Base-by-base conservation (phyloP, 2,113 vertebrate genomes). In the Acrocephalus arundinaceus region DNA sequence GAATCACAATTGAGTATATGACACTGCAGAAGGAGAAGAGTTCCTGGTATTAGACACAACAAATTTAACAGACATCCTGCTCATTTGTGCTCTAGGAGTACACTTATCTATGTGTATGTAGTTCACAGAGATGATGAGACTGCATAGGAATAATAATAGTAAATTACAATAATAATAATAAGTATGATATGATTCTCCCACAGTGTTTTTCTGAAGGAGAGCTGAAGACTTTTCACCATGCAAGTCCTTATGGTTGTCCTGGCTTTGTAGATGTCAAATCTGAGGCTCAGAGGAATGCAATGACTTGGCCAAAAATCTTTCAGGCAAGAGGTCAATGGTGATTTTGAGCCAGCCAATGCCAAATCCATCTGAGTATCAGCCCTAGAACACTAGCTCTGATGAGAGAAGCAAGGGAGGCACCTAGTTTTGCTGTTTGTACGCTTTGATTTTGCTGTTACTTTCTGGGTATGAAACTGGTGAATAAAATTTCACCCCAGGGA, bases 1-100 rank as follows among this genome's bases (percentile, higher is more conserved):
- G 93, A 77, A 98, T 98, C 94, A 98, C 98, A 1, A 98, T 97
- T 52, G 97, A 97, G 35, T 98, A 98, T 91, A 98, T 98, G 83
- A 98, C 21, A 0, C 98, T 98, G 84, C 3, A 39, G 91, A 62
- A 84, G 7, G n/a, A 62, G 46, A 54, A 61, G 39, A 68, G 46
- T 72, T 28, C 62, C 54, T 37, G 35, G 48, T 71, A 62, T 39
- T 14, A 90, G 46, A 27, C 51, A 70, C 15, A 58, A 62, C 43
- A 89, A 78, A 87, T 35, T 68, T 57, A 68, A 46, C 48, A 67
- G 54, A 45, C 25, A 54, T 24, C n/a, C 9, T 0, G 0, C 27
- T 37, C 10, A 39, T 63, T 58, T 1, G 0, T 51, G 46, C 15
- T 78, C 23, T 41, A 18, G 71, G 43, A 68, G 43, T 28, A 27